Percentiles rank a stretch among this genome's conserved stretches.
phyloP scores from a whole-genome alignment of 2,888 invertebrate genomes.

The Lithophane semibrunnea region DNA sequence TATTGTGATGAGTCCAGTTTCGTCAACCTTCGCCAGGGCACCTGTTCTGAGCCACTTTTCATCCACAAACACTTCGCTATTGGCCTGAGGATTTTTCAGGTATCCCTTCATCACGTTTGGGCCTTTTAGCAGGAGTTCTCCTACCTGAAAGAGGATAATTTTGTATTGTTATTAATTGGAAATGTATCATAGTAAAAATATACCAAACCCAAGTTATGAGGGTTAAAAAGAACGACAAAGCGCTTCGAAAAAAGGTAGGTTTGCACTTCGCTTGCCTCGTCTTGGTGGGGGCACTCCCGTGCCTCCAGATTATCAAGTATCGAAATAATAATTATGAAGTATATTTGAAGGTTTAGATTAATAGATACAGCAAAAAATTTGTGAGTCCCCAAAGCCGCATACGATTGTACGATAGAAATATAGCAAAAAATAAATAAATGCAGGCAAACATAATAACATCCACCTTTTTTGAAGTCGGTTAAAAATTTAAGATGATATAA shows the following conservation, averaged over 20 bases:
- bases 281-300: too few species aligned
- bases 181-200: not conserved
- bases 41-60: slow-evolving; percentile 94
- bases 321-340: not conserved
- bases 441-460: too few species aligned
- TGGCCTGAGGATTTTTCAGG: slow-evolving; percentile 93
- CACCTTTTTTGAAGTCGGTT: too few species aligned
- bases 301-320: too few species aligned
- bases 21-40: slow-evolving; percentile 92
- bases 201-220: too few species aligned
- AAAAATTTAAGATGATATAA: too few species aligned
- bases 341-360: not conserved
- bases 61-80: slow-evolving; percentile 91
- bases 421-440: too few species aligned
- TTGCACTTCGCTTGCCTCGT: too few species aligned
- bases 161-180: not conserved
- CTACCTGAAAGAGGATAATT: slow-evolving; percentile 82
- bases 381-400: not conserved
- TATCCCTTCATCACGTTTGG: slow-evolving; percentile 96
- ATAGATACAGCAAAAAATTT: not conserved
- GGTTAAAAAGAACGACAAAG: too few species aligned
- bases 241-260: too few species aligned
- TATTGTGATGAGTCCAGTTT: slow-evolving; percentile 92
- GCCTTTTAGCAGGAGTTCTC: slow-evolving; percentile 94
- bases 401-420: too few species aligned